Percentiles rank a stretch among this genome's conserved stretches.
phyloP scores from a whole-genome alignment of 1,140 invertebrate species.

The Penaeus indicus region DNA sequence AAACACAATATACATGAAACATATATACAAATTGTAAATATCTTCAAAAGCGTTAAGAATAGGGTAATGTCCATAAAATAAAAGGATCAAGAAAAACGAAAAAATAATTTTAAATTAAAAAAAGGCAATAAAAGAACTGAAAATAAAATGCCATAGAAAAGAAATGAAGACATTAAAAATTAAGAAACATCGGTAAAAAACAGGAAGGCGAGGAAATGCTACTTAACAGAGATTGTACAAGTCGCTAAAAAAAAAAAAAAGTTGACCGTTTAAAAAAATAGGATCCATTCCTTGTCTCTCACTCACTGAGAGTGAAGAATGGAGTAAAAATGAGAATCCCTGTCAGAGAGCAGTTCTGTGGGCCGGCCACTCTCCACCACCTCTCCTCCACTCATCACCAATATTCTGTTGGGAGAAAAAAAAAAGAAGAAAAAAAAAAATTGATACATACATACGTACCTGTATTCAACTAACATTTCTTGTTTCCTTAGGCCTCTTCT shows the following conservation, averaged over 20 bases:
- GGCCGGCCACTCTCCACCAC: slow-evolving; percentile 87
- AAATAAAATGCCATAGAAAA: too few relatives aligned
- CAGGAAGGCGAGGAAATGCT: too few relatives aligned
- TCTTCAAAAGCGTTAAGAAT: neutral
- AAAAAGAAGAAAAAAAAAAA: neutral
- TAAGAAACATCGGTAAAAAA: too few relatives aligned
- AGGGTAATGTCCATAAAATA: neutral
- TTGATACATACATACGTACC: too few relatives aligned
- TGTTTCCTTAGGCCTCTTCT: too few relatives aligned
- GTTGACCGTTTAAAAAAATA: neutral
- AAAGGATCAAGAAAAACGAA: neutral
- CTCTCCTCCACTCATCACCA: slow-evolving; percentile 85
- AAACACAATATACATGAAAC: neutral
- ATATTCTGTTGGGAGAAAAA: slow-evolving; percentile 71
- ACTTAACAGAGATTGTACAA: too few relatives aligned
- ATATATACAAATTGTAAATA: neutral
- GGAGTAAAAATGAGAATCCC: slow-evolving; percentile 79
- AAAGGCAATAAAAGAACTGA: too few relatives aligned
- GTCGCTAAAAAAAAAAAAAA: too few relatives aligned
- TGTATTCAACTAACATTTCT: neutral
- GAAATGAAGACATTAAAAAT: too few relatives aligned
- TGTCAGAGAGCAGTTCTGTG: slow-evolving; percentile 78
- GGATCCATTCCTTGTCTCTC: neutral
- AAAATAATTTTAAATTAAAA: too few relatives aligned
- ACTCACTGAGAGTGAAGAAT: slow-evolving; percentile 70